Base-by-base conservation (phyloP, 2,797 vertebrate genomes). In the Parauchenoglanis ngamensis region DNA sequence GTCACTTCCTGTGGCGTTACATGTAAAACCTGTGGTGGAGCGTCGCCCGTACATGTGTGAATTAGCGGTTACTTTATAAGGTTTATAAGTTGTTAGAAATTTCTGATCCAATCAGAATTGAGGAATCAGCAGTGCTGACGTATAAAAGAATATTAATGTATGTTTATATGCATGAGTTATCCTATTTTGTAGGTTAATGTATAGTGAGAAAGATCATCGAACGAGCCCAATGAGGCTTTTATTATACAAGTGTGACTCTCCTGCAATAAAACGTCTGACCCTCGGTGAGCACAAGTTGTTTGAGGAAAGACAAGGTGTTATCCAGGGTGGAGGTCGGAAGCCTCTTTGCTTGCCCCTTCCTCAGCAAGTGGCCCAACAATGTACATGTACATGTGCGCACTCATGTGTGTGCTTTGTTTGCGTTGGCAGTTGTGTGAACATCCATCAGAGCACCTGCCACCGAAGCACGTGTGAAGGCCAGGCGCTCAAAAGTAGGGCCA, bases 401-500 rank as follows among this genome's bases (percentile, higher is more conserved):
- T 25, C n/a, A 49, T 83, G 56, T 85, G 46, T 87, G 72, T 93
- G 89, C 92, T 85, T 88, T 94, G 94, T 94, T 95, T 94, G 90
- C 89, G 92, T 94, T 94, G 92, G 93, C 94, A 93, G 90, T 91
- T 88, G 85, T 28, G 59, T 59, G 90, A 83, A 92, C 93, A 95
- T 95, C 92, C 91, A 88, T 95, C 95, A 95, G 88, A 92, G 89
- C 93, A 95, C 94, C 93, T 95, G 95, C 93, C 93, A 92, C 89
- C 90, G 90, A 25, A 83, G 90, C 90, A 89, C 70, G 87, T 83
- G 73, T 91, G 88, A 87, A 90, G 92, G 92, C 92, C 91, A 88
- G 86, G 89, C 87, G 54, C 89, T 90, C 84, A 76, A 93, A 91
- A 93, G 92, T 87, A 90, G 89, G 91, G 92, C 92, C 94, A 94